Percentiles rank a stretch among this genome's conserved stretches.
Evolutionary conservation across 2,888 invertebrate species (phyloP).

Genomic region (Muschampia plurimacula): DNA sequence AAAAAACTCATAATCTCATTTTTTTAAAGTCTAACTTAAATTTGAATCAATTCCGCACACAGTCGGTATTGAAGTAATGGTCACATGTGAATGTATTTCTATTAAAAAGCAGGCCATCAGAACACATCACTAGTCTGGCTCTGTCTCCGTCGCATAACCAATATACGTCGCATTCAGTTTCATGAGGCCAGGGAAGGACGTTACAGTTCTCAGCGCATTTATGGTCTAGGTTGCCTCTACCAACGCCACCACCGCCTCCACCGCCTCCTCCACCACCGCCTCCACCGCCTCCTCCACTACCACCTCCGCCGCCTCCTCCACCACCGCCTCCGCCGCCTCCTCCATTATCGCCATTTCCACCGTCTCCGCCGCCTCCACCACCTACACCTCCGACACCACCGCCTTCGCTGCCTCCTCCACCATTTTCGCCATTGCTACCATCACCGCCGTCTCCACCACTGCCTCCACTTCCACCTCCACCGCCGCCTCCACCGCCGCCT

Average conservation of each 20-base stretch:
- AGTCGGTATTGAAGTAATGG: background rate
- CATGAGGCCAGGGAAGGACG: slow-evolving; percentile 68
- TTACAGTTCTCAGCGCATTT: slow-evolving; percentile 64
- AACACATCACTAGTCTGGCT: slow-evolving; percentile 57
- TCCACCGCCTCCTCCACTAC: slow-evolving; percentile 16
- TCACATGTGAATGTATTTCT: slow-evolving; percentile 63
- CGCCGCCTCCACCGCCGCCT: too few relatives aligned
- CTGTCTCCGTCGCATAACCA: slow-evolving; percentile 63
- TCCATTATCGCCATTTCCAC: background rate
- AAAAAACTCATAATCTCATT: background rate
- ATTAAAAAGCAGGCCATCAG: slow-evolving; percentile 74
- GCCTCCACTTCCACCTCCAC: too few relatives aligned
- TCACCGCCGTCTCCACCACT: background rate
- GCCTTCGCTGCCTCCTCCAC: background rate
- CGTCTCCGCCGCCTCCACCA: too few relatives aligned
- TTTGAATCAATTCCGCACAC: background rate
- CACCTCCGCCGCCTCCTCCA: slow-evolving; percentile 14
- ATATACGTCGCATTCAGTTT: slow-evolving; percentile 70
- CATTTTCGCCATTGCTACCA: slow-evolving; percentile 16
- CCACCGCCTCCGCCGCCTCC: slow-evolving; percentile 21
- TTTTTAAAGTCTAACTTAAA: background rate
- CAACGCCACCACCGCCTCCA: background rate
- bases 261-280: slow-evolving; percentile 8
- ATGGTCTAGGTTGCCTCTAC: slow-evolving; percentile 34
- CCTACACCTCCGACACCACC: background rate